Percentiles rank a stretch among this genome's conserved stretches.
These are phyloP conservation scores for Danaus plexippus DNA, from an alignment of 1,140 invertebrate species.

Conservation along the genomic window DNA sequence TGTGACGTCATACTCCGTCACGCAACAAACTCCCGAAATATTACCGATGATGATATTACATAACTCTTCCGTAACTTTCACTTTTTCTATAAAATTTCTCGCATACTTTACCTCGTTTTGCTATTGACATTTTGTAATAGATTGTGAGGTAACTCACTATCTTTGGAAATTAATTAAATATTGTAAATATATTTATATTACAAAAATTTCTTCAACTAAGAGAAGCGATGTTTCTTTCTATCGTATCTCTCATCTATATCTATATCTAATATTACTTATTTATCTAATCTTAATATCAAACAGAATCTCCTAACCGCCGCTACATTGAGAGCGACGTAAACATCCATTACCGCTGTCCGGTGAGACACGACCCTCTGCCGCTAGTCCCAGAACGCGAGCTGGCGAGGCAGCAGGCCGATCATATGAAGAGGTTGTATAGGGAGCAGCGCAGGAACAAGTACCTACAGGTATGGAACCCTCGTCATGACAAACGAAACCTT, in stretches of 20 bases:
- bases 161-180: background rate
- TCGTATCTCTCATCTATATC: background rate
- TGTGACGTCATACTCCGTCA: constrained; percentile 34
- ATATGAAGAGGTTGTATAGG: constrained; percentile 91
- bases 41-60: constrained; percentile 35
- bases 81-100: constrained; percentile 20
- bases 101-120: too few species aligned
- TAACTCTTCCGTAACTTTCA: constrained; percentile 40
- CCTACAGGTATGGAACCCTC: constrained; percentile 74
- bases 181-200: too few species aligned
- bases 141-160: background rate
- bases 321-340: constrained; percentile 94
- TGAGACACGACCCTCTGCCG: constrained; percentile 87
- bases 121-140: background rate
- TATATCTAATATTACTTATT: background rate
- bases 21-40: constrained; percentile 38
- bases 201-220: too few species aligned
- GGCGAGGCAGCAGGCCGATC: constrained; percentile 86
- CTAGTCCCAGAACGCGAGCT: constrained; percentile 87
- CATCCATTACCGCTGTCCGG: constrained; percentile 91
- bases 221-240: background rate
- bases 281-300: background rate
- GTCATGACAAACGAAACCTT: too few species aligned
- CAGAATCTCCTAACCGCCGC: constrained; percentile 84
- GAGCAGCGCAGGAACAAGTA: constrained; percentile 90